Evolutionary conservation across 2,888 invertebrate species (phyloP).

Genomic region (Digitonthophagus gazella): DNA sequence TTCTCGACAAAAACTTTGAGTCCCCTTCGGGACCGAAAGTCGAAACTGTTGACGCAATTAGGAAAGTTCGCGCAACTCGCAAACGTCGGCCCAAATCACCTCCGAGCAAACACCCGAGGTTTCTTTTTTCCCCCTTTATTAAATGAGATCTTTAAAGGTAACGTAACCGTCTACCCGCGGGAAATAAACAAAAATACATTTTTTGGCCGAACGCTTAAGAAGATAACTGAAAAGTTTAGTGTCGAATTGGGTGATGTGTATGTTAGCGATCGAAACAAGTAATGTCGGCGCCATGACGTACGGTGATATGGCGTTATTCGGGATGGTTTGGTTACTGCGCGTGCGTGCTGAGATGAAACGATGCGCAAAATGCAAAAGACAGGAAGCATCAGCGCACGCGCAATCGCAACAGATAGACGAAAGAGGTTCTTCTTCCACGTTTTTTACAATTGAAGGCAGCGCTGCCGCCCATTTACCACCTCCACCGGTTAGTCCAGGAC

Average conservation of each 20-base stretch:
- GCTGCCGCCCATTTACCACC: constrained; percentile 37
- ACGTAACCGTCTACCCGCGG: background rate
- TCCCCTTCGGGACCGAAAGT: background rate
- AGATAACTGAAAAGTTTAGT: background rate
- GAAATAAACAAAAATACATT: background rate
- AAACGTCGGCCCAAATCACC: background rate
- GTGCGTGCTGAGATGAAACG: constrained; percentile 77
- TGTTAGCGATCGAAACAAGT: constrained; percentile 23
- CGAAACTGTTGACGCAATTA: background rate
- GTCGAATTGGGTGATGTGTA: constrained; percentile 24
- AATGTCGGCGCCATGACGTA: constrained; percentile 33
- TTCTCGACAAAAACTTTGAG: background rate
- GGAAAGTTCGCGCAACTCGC: background rate
- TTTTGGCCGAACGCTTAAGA: background rate
- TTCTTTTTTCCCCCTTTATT: background rate
- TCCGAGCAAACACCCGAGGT: background rate
- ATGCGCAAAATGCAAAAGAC: constrained; percentile 65
- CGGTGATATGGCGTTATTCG: constrained; percentile 78
- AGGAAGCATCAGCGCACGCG: constrained; percentile 35
- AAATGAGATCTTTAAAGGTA: background rate
- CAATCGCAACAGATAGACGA: constrained; percentile 30
- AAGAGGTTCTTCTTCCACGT: constrained; percentile 43
- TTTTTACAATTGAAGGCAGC: constrained; percentile 56
- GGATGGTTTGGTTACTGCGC: constrained; percentile 81
- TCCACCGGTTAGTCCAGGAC: constrained; percentile 43